A percentile compares a stretch with the other conserved stretches of the same genome.
phyloP scores from a whole-genome alignment of 2,113 vertebrate genomes.

The Pica pica region DNA sequence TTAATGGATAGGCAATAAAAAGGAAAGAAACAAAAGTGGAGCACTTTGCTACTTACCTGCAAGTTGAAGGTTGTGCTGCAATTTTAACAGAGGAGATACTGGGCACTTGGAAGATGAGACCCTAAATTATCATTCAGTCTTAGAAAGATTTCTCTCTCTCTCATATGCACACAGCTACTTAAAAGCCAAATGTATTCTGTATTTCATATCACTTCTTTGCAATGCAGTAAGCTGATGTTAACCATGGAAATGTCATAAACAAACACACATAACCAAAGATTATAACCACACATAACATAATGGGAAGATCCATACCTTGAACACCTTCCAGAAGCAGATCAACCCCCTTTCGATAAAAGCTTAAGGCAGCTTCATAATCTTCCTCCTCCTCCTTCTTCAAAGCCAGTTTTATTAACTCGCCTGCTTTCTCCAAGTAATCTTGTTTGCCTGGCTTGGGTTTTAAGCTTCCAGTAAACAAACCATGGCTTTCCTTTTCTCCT shows the following conservation, averaged over 20 bases:
- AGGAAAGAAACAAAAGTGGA: constrained; percentile 1
- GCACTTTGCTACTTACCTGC: constrained; percentile 35
- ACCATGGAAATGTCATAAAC: neutral
- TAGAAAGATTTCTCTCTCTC: neutral
- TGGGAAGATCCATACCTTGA: constrained; percentile 80
- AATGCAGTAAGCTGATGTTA: neutral
- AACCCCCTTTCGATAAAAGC: constrained; percentile 88
- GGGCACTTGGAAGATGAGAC: neutral
- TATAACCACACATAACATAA: no score
- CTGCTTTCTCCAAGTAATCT: constrained; percentile 90
- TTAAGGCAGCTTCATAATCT: constrained; percentile 88
- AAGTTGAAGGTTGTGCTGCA: neutral
- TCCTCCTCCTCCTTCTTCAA: constrained; percentile 89
- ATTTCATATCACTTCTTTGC: neutral
- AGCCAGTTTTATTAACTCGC: constrained; percentile 88
- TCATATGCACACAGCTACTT: neutral
- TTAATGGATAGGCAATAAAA: constrained; percentile 45
- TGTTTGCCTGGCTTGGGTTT: constrained; percentile 76
- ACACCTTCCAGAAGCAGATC: constrained; percentile 95
- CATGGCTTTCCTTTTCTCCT: constrained; percentile 68
- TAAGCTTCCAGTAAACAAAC: constrained; percentile 79
- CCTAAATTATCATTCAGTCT: neutral
- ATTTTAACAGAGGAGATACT: neutral
- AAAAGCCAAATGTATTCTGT: neutral
- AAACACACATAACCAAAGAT: neutral